phyloP scores from a whole-genome alignment of 2,797 vertebrate species.

The Dendrocincla tyrannina region DNA sequence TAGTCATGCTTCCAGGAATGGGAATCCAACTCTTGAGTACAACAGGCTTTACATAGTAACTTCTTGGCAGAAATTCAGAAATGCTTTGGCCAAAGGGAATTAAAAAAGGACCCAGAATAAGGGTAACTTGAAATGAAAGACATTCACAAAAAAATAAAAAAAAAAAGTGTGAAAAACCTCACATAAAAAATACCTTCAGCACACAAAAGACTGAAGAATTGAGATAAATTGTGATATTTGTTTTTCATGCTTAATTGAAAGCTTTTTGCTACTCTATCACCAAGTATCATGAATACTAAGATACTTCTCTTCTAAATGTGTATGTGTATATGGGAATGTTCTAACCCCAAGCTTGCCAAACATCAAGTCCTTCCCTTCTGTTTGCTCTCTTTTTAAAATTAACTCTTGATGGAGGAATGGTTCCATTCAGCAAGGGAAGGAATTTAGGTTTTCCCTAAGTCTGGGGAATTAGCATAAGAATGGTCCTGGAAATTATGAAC shows the following conservation, averaged over 20 bases:
- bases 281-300: slow-evolving; percentile 70
- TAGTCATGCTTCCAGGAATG: slow-evolving; percentile 73
- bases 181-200: slow-evolving; percentile 7
- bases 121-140: slow-evolving; percentile 62
- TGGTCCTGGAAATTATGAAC: slow-evolving; percentile 48
- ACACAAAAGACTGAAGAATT: slow-evolving; percentile 47
- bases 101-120: slow-evolving; percentile 55
- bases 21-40: slow-evolving; percentile 70
- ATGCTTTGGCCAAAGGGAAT: slow-evolving; percentile 62
- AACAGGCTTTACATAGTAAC: slow-evolving; percentile 73
- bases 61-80: slow-evolving; percentile 73
- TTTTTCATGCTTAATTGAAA: slow-evolving; percentile 62
- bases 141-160: neutral
- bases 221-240: slow-evolving; percentile 62
- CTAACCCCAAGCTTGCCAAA: slow-evolving; percentile 65
- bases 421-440: slow-evolving; percentile 44
- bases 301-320: slow-evolving; percentile 61
- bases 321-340: slow-evolving; percentile 69
- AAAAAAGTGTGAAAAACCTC: neutral
- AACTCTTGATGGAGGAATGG: slow-evolving; percentile 63
- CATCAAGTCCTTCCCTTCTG: slow-evolving; percentile 59
- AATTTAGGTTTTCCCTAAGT: slow-evolving; percentile 22
- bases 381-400: slow-evolving; percentile 70
- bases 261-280: slow-evolving; percentile 48
- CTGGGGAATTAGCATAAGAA: slow-evolving; percentile 54